Evolutionary conservation across 2,797 vertebrate species (phyloP).

Genomic region (Arrhamphus sclerolepis): DNA sequence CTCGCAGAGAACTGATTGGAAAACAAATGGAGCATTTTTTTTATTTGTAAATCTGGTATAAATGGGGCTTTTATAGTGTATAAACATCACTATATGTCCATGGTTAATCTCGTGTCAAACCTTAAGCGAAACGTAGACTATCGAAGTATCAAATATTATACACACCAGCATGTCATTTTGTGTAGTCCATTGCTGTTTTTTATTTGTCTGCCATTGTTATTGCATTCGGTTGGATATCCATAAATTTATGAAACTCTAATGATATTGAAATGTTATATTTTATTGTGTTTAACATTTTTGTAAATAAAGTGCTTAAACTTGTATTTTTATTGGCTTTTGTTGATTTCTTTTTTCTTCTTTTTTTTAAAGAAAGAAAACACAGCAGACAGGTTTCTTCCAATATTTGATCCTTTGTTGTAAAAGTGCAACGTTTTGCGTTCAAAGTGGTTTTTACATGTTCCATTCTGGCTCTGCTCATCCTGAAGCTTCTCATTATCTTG

Average conservation of each 20-base stretch:
- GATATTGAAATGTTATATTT: conserved; percentile 90
- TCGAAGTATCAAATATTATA: conserved; percentile 79
- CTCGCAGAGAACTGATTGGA: conserved; percentile 80
- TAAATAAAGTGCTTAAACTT: conserved; percentile 89
- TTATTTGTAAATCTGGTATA: conserved; percentile 75
- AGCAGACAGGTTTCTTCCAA: background rate
- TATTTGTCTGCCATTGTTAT: conserved; percentile 76
- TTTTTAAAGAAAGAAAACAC: no score
- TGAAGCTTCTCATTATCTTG: conserved; percentile 32
- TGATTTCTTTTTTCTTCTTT: conserved; percentile 17
- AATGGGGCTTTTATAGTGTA: conserved; percentile 76
- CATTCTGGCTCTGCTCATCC: background rate
- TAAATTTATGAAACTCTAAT: conserved; percentile 83
- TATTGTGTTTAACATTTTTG: conserved; percentile 89
- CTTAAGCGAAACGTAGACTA: conserved; percentile 82
- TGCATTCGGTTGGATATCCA: conserved; percentile 79
- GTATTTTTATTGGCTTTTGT: conserved; percentile 52
- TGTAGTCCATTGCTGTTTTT: conserved; percentile 73
- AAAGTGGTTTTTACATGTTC: no score
- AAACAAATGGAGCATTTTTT: conserved; percentile 60
- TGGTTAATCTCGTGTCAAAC: conserved; percentile 76
- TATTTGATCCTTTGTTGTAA: no score
- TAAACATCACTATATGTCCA: conserved; percentile 74
- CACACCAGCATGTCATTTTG: conserved; percentile 83
- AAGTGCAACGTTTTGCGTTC: no score